A percentile compares a stretch with the other conserved stretches of the same genome.
Conservation (phyloP, 2,888 invertebrate genomes). For the Meiosimyza platycephala region DNA sequence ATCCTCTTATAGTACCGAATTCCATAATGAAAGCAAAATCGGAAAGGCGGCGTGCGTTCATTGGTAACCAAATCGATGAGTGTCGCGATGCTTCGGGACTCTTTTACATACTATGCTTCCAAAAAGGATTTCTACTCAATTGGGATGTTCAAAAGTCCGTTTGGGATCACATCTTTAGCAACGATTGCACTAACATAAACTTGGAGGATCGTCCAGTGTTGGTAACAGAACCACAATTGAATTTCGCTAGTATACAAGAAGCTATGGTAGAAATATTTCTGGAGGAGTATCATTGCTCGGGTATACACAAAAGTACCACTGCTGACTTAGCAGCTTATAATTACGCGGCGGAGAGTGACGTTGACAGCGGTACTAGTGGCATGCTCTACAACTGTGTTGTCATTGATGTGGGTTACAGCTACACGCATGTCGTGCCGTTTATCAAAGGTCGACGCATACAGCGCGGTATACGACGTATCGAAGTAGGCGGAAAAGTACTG, state of each 20-base stretch:
- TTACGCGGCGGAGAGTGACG: conserved; percentile 71
- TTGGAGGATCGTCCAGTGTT: conserved; percentile 83
- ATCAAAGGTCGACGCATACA: conserved; percentile 79
- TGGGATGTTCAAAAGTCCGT: conserved; percentile 94
- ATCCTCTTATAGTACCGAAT: conserved; percentile 88
- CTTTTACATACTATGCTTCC: conserved; percentile 92
- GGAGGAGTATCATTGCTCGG: conserved; percentile 94
- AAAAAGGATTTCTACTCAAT: conserved; percentile 94
- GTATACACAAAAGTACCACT: conserved; percentile 82
- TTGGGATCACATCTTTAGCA: conserved; percentile 95
- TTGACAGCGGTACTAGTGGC: conserved; percentile 68
- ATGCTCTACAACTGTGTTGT: conserved; percentile 75
- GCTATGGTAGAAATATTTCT: conserved; percentile 96
- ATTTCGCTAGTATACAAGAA: conserved; percentile 92
- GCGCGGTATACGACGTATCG: conserved; percentile 83
- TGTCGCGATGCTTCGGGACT: conserved; percentile 95
- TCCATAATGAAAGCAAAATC: conserved; percentile 98
- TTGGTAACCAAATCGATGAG: conserved; percentile 95
- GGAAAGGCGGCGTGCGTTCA: conserved; percentile 91
- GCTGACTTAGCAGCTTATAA: conserved; percentile 78
- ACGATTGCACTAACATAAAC: conserved; percentile 83
- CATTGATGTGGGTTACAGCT: conserved; percentile 96
- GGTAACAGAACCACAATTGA: conserved; percentile 94
- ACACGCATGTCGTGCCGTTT: conserved; percentile 94
- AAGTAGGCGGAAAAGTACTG: conserved; percentile 95